Evolutionary conservation across 2,797 vertebrate genomes (phyloP), one percentile per base, ranked within the genome.

Genomic region (Poeciliopsis paucimaculata): DNA sequence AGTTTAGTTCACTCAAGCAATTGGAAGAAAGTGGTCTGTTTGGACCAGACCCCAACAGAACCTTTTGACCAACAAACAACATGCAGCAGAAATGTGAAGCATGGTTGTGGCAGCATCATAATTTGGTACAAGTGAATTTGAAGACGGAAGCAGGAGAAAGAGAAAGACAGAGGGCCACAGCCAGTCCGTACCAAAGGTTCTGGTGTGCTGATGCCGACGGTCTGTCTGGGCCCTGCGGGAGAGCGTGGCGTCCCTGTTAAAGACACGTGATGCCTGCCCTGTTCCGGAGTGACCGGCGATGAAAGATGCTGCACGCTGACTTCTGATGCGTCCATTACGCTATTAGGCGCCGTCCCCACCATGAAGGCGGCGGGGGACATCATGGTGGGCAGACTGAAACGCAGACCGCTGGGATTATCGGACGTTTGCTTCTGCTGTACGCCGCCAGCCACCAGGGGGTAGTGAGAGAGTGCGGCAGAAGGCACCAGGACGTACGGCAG

Each of bases 401-500:
- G 95, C 79, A 96, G 20, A 0, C 90, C 49, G 79, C 82, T 79
- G 41, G 93, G 90, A 84, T 92, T 60, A 0, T 94, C 87, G 0
- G 93, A 68, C 10, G 91, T 84, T 0, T 93, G 85, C 1, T 94
- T 85, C 1, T 95, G 84, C 20, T 95, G 83, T 5, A 95, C 53
- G 0, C 92, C 60, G 55, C 83, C 49, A 0, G 95, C 79, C 77
- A 97, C 31, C 16, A 97, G 82, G 1, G 96, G 96, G 81, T 97
- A 96, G 26, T 95, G 94, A 73, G 95, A 89, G 62, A 97, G 85
- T 1, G 96, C 84, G 0, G 96, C 76, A 4, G 97, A 95, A 0
- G 97, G 97, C 55, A 99, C 71, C 88, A 99, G 83, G 62, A 99
- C 93, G 82, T 95, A 99, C 0, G 97, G 97, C 62, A 98, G 73